These are phyloP conservation scores for Heliornis fulica DNA, from an alignment of 2,113 vertebrate species.

Conservation along the genomic window DNA sequence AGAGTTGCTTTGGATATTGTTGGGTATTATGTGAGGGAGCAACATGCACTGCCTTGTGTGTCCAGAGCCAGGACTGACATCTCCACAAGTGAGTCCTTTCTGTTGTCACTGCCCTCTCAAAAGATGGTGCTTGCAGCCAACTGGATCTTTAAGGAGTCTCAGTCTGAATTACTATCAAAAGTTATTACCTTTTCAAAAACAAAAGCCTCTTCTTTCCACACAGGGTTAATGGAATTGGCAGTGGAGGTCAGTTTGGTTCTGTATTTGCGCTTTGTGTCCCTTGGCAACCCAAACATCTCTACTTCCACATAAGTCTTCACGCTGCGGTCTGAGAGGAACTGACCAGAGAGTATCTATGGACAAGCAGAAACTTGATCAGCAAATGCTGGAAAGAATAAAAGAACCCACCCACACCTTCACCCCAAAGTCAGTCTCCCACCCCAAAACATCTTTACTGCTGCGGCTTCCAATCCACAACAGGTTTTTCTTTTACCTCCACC, in stretches of 20 bases:
- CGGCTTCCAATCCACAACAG: not conserved
- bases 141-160: not conserved
- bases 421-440: not conserved
- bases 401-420: not conserved
- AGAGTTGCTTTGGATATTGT: not conserved
- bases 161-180: not conserved
- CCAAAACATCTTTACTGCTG: not conserved
- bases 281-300: conserved; percentile 91
- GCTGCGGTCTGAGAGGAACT: conserved; percentile 92
- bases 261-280: conserved; percentile 92
- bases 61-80: not conserved
- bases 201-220: conserved; percentile 96
- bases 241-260: conserved; percentile 87
- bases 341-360: conserved; percentile 90
- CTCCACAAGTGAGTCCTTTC: not conserved
- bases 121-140: not conserved
- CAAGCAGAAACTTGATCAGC: not conserved
- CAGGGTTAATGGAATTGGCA: conserved; percentile 92
- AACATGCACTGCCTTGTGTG: not conserved
- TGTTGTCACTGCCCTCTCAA: not conserved
- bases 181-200: conserved; percentile 93
- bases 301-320: conserved; percentile 93
- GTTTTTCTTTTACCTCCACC: not conserved
- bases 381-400: not conserved
- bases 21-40: not conserved